These are phyloP conservation scores for Drymonia ruficornis DNA, from an alignment of 2,888 invertebrate species.

Conservation along the genomic window DNA sequence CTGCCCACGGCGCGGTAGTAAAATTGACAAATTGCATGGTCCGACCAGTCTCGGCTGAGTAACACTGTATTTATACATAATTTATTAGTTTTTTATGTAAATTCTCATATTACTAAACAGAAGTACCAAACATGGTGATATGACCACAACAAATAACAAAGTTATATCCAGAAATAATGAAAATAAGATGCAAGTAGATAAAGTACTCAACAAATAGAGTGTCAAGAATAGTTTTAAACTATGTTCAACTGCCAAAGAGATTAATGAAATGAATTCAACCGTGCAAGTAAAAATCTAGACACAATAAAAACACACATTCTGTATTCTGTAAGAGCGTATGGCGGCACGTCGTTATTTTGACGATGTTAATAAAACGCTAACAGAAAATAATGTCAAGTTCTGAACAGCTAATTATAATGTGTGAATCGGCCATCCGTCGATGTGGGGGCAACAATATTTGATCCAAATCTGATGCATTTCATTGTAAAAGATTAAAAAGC, in stretches of 20 bases:
- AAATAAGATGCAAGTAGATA: slow-evolving; percentile 13
- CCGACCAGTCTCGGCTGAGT: slow-evolving; percentile 44
- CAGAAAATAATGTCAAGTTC: slow-evolving; percentile 23
- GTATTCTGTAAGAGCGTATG: slow-evolving; percentile 14
- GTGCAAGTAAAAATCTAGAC: slow-evolving; percentile 22
- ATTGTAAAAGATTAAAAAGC: slow-evolving; percentile 25
- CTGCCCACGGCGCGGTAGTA: slow-evolving; percentile 55
- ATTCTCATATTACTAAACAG: slow-evolving; percentile 33
- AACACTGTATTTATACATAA: slow-evolving; percentile 48
- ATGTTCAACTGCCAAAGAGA: slow-evolving; percentile 30
- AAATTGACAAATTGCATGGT: slow-evolving; percentile 59
- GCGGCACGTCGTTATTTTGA: slow-evolving; percentile 25
- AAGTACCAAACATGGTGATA: slow-evolving; percentile 2
- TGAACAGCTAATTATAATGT: slow-evolving; percentile 18
- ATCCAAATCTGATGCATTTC: slow-evolving; percentile 16
- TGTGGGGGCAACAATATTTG: slow-evolving; percentile 7
- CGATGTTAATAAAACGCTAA: slow-evolving; percentile 32
- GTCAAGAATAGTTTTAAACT: slow-evolving; percentile 31
- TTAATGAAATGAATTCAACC: slow-evolving; percentile 28
- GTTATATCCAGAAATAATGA: slow-evolving; percentile 23
- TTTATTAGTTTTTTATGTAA: slow-evolving; percentile 48
- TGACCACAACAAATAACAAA: slow-evolving; percentile 8
- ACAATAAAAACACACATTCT: slow-evolving; percentile 29
- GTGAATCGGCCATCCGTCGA: slow-evolving; percentile 19
- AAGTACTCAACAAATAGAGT: slow-evolving; percentile 24